phyloP scores from a whole-genome alignment of 2,797 vertebrate species.

The Hippoglossus hippoglossus region DNA sequence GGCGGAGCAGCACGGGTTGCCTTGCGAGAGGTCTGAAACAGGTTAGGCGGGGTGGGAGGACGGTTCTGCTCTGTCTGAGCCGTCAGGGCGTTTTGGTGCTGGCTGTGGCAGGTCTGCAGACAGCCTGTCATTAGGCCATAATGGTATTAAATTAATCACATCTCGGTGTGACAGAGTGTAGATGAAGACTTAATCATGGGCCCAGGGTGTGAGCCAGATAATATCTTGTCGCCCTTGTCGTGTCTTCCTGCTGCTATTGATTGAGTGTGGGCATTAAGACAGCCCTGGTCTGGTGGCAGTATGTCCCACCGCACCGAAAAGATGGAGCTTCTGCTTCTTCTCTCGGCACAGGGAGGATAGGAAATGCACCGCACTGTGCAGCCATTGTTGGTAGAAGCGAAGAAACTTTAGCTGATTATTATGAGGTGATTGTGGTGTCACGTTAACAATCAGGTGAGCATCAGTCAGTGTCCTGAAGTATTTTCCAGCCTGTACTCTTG shows the following conservation, averaged over 20 bases:
- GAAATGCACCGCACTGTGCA: slow-evolving; percentile 16
- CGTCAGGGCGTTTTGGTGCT: slow-evolving; percentile 49
- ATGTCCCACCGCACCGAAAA: slow-evolving; percentile 67
- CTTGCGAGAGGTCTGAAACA: slow-evolving; percentile 45
- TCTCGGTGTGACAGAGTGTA: slow-evolving; percentile 87
- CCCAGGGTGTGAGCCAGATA: slow-evolving; percentile 88
- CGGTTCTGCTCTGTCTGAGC: slow-evolving; percentile 56
- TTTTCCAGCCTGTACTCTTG: too few relatives aligned
- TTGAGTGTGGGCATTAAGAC: slow-evolving; percentile 86
- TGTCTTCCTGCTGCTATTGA: slow-evolving; percentile 86
- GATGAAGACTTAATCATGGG: slow-evolving; percentile 89
- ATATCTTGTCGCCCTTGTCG: slow-evolving; percentile 90
- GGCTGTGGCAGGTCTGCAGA: slow-evolving; percentile 80
- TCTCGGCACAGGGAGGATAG: slow-evolving; percentile 28
- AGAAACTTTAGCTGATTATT: slow-evolving; percentile 23
- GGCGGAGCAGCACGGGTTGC: slow-evolving; percentile 35
- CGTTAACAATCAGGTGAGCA: too few relatives aligned
- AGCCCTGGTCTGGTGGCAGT: slow-evolving; percentile 74
- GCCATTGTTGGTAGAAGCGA: slow-evolving; percentile 12
- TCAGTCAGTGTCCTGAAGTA: too few relatives aligned
- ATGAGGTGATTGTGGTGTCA: background rate
- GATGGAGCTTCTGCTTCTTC: slow-evolving; percentile 56
- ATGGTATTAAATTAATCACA: slow-evolving; percentile 91
- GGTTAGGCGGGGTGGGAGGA: slow-evolving; percentile 61
- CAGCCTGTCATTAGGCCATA: slow-evolving; percentile 89